Percentiles rank a stretch among this genome's conserved stretches.
Evolutionary conservation across 1,140 invertebrate genomes (phyloP).

Genomic region (Apis florea): DNA sequence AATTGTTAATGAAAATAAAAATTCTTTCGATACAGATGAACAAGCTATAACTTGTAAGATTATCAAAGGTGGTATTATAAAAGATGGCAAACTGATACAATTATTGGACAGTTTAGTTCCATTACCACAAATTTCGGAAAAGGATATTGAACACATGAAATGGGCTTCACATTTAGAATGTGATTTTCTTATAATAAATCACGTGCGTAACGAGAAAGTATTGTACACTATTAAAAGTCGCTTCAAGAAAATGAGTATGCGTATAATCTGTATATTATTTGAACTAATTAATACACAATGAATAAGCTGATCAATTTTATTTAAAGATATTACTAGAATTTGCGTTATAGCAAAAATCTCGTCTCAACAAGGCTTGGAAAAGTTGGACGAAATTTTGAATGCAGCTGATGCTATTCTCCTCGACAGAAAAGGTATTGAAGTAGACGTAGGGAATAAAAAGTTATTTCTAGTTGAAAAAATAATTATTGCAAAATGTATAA

Average conservation of each 20-base stretch:
- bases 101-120: constrained; percentile 44
- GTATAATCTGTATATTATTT: background rate
- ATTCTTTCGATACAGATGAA: constrained; percentile 16
- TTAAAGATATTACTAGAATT: constrained; percentile 42
- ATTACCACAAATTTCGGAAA: constrained; percentile 47
- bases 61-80: constrained; percentile 48
- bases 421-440: constrained; percentile 83
- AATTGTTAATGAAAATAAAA: background rate
- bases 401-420: constrained; percentile 84
- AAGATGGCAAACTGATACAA: constrained; percentile 40
- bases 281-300: background rate
- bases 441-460: constrained; percentile 86
- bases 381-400: constrained; percentile 83
- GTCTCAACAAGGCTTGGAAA: constrained; percentile 82
- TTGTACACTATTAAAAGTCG: constrained; percentile 50
- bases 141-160: constrained; percentile 46
- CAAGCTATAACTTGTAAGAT: constrained; percentile 41
- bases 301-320: background rate
- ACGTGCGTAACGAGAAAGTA: constrained; percentile 46
- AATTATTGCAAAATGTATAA: constrained; percentile 82
- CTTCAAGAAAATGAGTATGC: constrained; percentile 44
- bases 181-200: constrained; percentile 59
- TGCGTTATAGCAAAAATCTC: constrained; percentile 81
- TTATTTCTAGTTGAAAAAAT: constrained; percentile 87
- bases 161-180: constrained; percentile 52